These are phyloP conservation scores for Tachysurus fulvidraco DNA, from an alignment of 2,113 vertebrate species.

Conservation along the genomic window DNA sequence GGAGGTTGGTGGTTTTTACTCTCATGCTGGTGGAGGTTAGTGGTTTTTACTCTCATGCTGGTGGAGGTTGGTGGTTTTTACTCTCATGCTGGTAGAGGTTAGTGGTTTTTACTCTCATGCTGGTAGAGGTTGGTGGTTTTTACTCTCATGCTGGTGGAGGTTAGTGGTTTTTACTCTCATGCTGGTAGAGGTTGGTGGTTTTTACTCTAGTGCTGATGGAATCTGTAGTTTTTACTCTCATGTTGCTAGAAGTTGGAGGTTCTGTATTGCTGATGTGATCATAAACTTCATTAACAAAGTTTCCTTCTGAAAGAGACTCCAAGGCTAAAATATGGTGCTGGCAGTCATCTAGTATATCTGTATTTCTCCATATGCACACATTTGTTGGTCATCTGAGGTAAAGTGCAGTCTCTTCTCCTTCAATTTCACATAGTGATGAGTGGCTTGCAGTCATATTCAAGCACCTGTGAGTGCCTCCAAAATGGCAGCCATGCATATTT, in stretches of 20 bases:
- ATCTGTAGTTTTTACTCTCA: neutral
- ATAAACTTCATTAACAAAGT: neutral
- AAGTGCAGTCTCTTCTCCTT: neutral
- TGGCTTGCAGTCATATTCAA: constrained; percentile 7
- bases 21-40: neutral
- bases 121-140: neutral
- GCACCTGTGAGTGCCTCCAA: constrained; percentile 42
- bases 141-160: neutral
- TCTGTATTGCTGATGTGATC: neutral
- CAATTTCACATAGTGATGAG: constrained; percentile 22
- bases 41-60: neutral
- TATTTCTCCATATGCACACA: neutral
- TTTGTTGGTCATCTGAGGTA: neutral
- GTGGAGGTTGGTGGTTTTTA: neutral
- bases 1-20: neutral
- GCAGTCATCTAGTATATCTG: neutral
- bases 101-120: neutral
- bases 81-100: neutral
- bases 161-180: neutral
- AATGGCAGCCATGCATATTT: constrained; percentile 56
- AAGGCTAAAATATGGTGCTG: neutral
- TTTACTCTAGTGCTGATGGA: neutral
- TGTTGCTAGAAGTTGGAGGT: neutral
- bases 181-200: neutral
- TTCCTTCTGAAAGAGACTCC: neutral